Evolutionary conservation across 1,140 invertebrate genomes (phyloP), one percentile per base, ranked within the genome.

Genomic region (Phthorimaea operculella): DNA sequence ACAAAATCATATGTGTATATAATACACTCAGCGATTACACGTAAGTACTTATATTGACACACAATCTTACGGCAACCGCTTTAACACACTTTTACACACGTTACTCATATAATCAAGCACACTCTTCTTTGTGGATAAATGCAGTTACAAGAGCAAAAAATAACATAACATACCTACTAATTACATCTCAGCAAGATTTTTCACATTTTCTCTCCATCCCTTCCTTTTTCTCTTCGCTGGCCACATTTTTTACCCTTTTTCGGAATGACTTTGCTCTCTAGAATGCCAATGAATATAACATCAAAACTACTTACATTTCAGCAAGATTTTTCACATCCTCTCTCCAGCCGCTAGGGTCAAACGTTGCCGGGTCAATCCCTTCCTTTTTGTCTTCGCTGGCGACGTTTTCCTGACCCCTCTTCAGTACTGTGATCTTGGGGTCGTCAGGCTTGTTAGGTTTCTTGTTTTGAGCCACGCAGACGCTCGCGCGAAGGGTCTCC

Each of bases 401-500:
- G 1, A 70, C 63, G 11, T 71, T 67, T 28, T 79, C 78, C 51
- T 80, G 76, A 0, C 78, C 78, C 1, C 80, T 58, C 51, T 75
- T 79, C 54, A 83, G 61, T 28, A 83, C 78, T 1, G 74, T 83
- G 10, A 83, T 79, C 60, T 76, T 80, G 18, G 50, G 28, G 18
- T 85, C 76, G 14, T 80, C 75, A 1, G 63, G 60, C 52, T 77
- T 77, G 21, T 71, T 70, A 2, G 72, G 68, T 36, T 70, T 78
- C 28, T 75, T 76, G 52, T 77, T 76, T 9, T 77, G 71, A 0
- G 76, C 70, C 0, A 79, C 79, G 52, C 77, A 81, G 0, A 81
- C 80, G 28, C 74, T 76, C 1, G 83, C 78, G 1, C 85, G 68
- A 0, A 86, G 68, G 0, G 80, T 79, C 54, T 85, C 82, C 90